Evolutionary conservation across 2,888 invertebrate species (phyloP), one percentile per base, ranked within the genome.

Genomic region (Athrips mouffetella): DNA sequence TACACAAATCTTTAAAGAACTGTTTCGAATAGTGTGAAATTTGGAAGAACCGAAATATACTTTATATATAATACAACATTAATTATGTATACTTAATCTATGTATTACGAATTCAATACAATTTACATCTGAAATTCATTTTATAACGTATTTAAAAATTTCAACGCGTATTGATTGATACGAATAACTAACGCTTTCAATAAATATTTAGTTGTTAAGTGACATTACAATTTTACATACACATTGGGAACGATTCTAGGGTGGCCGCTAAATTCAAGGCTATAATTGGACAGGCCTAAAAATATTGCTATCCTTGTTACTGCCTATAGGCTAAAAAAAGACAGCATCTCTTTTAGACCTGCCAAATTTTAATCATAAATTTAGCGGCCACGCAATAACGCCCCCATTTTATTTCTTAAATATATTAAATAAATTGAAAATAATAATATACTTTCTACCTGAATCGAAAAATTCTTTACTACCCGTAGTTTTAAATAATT

Each of bases 171-270:
- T 69, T 62, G 56, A 64, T 69, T 62, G 56, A 61, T 57, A 61
- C 69, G 69, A 65, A 57, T 35, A 55, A 62, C 61, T 64, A 67
- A 62, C 65, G 66, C 67, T 76, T 73, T 70, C 70, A 70, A 69
- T 70, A 69, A 62, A 69, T 70, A 69, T 59, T 56, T 64, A n/a
- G 63, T 62, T 76, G 68, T 63, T 63, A 66, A 74, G 75, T 78
- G 82, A 80, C 83, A 76, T 81, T 80, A 81, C 75, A 51, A 53
- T 51, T 56, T 58, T 54, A 49, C 53, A 53, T 51, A 59, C n/a
- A n/a, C n/a, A n/a, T n/a, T n/a, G n/a, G n/a, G n/a, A n/a, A n/a
- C n/a, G n/a, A n/a, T n/a, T n/a, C n/a, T n/a, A n/a, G n/a, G n/a
- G n/a, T n/a, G n/a, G n/a, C n/a, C n/a, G n/a, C n/a, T n/a, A n/a